phyloP scores from a whole-genome alignment of 1,140 invertebrate species.

The Scaptomyza montana region DNA sequence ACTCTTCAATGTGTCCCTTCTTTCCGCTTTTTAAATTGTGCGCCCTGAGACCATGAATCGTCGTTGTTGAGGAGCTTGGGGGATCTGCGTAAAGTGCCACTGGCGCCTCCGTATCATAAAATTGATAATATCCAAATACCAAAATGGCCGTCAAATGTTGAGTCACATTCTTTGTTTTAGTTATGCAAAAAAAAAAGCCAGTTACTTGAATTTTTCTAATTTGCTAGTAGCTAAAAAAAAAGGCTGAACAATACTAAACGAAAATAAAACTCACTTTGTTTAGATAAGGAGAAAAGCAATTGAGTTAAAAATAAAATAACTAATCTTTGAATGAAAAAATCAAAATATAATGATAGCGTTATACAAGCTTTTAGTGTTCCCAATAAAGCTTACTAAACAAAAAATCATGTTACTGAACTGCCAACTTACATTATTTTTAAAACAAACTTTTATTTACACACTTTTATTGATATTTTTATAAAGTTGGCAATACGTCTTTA shows the following conservation, averaged over 20 bases:
- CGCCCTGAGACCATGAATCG: slow-evolving; percentile 20
- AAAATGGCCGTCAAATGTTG: slow-evolving; percentile 60
- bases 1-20: background rate
- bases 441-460: too few species aligned
- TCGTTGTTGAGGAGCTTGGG: slow-evolving; percentile 24
- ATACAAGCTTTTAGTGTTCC: too few species aligned
- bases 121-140: slow-evolving; percentile 65
- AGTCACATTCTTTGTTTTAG: slow-evolving; percentile 34
- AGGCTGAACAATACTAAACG: too few species aligned
- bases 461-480: too few species aligned
- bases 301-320: background rate
- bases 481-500: too few species aligned
- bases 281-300: too few species aligned
- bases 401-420: too few species aligned
- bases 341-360: background rate
- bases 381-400: too few species aligned
- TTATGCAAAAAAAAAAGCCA: slow-evolving; percentile 16
- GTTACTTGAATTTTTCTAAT: background rate
- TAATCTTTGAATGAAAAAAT: background rate
- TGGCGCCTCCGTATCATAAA: slow-evolving; percentile 74
- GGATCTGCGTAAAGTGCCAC: slow-evolving; percentile 75
- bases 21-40: slow-evolving; percentile 46
- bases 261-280: too few species aligned
- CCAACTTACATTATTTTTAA: too few species aligned
- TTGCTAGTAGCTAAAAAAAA: too few species aligned